phyloP scores from a whole-genome alignment of 2,113 vertebrate genomes.

The Sturnira hondurensis region DNA sequence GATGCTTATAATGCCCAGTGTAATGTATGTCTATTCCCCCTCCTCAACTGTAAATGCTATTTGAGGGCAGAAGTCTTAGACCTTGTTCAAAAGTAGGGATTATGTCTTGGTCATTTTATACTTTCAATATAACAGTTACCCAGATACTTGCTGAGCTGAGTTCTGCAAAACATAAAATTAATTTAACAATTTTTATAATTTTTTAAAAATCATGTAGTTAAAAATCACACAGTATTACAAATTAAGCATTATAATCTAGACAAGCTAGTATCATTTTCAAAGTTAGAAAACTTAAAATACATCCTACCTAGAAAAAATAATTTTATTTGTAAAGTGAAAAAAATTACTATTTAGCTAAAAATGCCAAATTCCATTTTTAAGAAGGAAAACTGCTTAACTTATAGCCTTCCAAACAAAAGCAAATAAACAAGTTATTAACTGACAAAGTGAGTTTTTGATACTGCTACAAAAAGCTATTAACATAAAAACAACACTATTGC shows the following conservation, averaged over 20 bases:
- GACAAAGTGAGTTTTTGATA: background rate
- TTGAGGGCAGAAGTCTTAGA: background rate
- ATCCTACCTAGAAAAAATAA: background rate
- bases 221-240: background rate
- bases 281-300: conserved; percentile 16
- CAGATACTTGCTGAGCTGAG: background rate
- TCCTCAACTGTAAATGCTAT: conserved; percentile 16
- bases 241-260: background rate
- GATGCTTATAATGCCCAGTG: background rate
- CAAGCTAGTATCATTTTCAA: background rate
- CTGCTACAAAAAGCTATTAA: background rate
- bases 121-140: background rate
- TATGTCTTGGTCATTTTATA: background rate
- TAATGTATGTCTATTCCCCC: background rate
- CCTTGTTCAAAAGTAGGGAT: background rate
- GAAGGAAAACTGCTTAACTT: background rate
- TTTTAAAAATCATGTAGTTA: conserved; percentile 2
- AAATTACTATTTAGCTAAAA: conserved; percentile 7
- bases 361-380: conserved; percentile 15
- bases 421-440: conserved; percentile 27
- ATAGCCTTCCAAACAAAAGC: background rate
- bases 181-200: conserved; percentile 7
- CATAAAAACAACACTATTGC: conserved; percentile 7
- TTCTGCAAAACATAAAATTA: background rate
- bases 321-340: conserved; percentile 41